Evolutionary conservation across 2,888 invertebrate genomes (phyloP).

Genomic region (Tiliacea citrago): DNA sequence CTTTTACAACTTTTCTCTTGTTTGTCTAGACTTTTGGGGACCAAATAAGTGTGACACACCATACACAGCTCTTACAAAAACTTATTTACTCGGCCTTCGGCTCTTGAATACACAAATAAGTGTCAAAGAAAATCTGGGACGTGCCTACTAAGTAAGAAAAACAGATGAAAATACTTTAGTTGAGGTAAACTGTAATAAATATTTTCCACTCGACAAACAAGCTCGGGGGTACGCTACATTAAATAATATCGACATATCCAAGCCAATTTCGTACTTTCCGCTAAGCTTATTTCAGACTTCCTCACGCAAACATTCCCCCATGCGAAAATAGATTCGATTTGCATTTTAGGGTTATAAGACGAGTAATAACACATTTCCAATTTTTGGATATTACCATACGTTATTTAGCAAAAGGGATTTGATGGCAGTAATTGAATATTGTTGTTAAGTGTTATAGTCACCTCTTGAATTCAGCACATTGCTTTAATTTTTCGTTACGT

Average conservation of each 20-base stretch:
- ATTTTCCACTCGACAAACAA: conserved; percentile 86
- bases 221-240: conserved; percentile 84
- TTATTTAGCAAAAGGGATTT: conserved; percentile 60
- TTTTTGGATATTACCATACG: conserved; percentile 58
- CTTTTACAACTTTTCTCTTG: not conserved
- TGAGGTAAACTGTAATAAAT: conserved; percentile 83
- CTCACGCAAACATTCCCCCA: conserved; percentile 84
- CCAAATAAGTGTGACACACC: conserved; percentile 19
- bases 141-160: conserved; percentile 61
- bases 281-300: conserved; percentile 86
- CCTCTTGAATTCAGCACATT: not conserved
- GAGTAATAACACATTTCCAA: conserved; percentile 77
- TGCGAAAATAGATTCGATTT: conserved; percentile 85
- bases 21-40: conserved; percentile 6
- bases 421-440: conserved; percentile 37
- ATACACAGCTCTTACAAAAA: conserved; percentile 4
- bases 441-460: conserved; percentile 19
- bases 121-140: conserved; percentile 49
- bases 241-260: conserved; percentile 88
- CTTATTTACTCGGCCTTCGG: conserved; percentile 11
- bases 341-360: conserved; percentile 83
- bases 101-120: conserved; percentile 44
- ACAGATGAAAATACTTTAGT: conserved; percentile 74
- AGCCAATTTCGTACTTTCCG: conserved; percentile 87
- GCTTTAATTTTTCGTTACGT: conserved; percentile 10